A percentile compares a stretch with the other conserved stretches of the same genome.
phyloP scores from a whole-genome alignment of 1,140 invertebrate species.

The Drosophila sp. region DNA sequence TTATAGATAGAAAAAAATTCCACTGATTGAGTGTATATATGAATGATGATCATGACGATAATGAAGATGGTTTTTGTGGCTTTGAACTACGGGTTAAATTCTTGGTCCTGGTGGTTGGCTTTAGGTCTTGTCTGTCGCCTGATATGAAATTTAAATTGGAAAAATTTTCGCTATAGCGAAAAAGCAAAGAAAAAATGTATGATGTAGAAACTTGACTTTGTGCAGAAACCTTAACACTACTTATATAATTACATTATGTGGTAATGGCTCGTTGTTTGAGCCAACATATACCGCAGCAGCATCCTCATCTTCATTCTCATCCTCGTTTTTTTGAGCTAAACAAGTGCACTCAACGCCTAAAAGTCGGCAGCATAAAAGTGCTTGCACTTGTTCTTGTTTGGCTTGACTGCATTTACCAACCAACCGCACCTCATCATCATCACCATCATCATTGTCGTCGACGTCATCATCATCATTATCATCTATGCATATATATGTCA shows the following conservation, averaged over 20 bases:
- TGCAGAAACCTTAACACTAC: not conserved
- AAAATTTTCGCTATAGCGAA: not conserved
- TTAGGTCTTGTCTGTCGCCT: not conserved
- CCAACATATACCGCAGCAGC: not conserved
- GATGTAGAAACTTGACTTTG: too few relatives aligned
- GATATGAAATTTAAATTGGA: constrained; percentile 2
- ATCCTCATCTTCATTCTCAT: not conserved
- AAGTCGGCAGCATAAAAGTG: constrained; percentile 15
- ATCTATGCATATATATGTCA: not conserved
- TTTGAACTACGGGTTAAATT: not conserved
- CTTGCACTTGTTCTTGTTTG: constrained; percentile 11
- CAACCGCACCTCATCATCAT: constrained; percentile 1
- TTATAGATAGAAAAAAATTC: not conserved
- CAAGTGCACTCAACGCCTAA: constrained; percentile 19
- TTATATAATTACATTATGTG: constrained; percentile 7
- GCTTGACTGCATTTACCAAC: constrained; percentile 9
- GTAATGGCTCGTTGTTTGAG: constrained; percentile 7
- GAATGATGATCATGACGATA: not conserved
- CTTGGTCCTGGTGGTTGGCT: not conserved
- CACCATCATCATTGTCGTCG: too few relatives aligned
- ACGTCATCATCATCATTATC: not conserved
- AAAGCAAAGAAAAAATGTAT: too few relatives aligned
- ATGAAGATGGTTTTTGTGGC: not conserved
- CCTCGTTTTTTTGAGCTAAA: constrained; percentile 8
- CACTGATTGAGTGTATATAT: not conserved